A percentile compares a stretch with the other conserved stretches of the same genome.
Conservation (phyloP, 2,888 invertebrate species). For the Nemoura dubitans region DNA sequence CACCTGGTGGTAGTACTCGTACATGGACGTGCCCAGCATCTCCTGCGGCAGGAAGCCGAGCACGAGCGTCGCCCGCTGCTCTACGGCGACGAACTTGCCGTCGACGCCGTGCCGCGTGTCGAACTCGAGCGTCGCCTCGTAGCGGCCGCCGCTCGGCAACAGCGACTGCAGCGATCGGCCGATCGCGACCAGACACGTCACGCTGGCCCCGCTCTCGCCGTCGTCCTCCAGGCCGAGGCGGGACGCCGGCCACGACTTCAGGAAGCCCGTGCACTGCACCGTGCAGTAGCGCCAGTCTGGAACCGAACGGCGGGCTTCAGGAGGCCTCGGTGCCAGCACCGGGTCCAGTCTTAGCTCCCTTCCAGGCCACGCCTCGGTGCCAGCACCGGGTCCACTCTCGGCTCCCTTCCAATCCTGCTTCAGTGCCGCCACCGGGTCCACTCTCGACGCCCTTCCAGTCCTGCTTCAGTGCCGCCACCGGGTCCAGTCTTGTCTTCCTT, state of each 20-base stretch:
- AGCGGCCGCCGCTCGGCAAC: constrained; percentile 64
- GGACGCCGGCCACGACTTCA: constrained; percentile 90
- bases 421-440: too few relatives aligned
- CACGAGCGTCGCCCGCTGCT: constrained; percentile 89
- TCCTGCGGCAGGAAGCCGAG: constrained; percentile 94
- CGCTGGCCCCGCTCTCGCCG: constrained; percentile 68
- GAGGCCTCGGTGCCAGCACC: neutral
- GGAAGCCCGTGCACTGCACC: constrained; percentile 91
- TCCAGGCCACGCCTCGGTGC: too few relatives aligned
- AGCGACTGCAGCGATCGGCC: constrained; percentile 76
- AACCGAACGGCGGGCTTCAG: too few relatives aligned
- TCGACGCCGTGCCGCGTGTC: constrained; percentile 87
- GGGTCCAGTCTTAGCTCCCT: neutral
- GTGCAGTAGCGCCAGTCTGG: constrained; percentile 86
- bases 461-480: too few relatives aligned
- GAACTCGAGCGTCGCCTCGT: constrained; percentile 70
- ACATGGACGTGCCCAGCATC: constrained; percentile 89
- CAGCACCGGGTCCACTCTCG: too few relatives aligned
- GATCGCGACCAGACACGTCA: constrained; percentile 87
- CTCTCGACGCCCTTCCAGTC: too few relatives aligned
- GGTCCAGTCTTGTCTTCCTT: too few relatives aligned
- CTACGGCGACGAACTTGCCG: constrained; percentile 92
- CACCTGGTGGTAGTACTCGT: constrained; percentile 84
- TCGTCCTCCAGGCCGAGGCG: constrained; percentile 76
- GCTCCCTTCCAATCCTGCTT: too few relatives aligned